Base-by-base conservation (phyloP, 2,888 invertebrate genomes). In the Lasioglossum zephyrum region DNA sequence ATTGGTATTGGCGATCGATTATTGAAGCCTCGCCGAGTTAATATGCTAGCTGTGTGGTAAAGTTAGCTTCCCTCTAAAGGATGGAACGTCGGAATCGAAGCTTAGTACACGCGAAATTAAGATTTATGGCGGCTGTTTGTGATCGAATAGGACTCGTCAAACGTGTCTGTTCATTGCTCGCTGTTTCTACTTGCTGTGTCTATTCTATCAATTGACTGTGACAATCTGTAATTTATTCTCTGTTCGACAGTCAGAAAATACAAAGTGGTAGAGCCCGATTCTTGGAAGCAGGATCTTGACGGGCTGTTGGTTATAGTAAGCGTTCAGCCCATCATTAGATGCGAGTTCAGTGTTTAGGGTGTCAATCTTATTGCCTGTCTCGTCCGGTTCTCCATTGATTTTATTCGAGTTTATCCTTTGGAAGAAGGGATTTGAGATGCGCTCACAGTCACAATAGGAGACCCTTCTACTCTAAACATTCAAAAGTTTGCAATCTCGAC, bases 131-230 rank as follows among this genome's bases (percentile, higher is more conserved):
- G 36, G 31, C 9, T 66, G 66, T 66, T 66, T 36, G 36, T 11
- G 73, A 73, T 41, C 22, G 73, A 73, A 44, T 63, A 63, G 31
- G 63, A 16, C 63, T 63, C 63, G 26, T 63, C 63, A 31, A 63
- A 63, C 63, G 63, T 63, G 63, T 63, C 63, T 63, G 63, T 63
- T 63, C 63, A 31, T 63, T 16, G 63, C 63, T 31, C 26, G 63
- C 4, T 63, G 63, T 63, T 63, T 31, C 31, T 31, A 26, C 63
- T 31, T 31, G 63, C 36, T 3, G 66, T 8, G 18, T 8, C 36
- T 36, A 66, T 36, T 66, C 66, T 22, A 18, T 8, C 66, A 22
- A 66, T 36, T 31, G 66, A 66, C 16, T 36, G 66, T 36, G 66
- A 66, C 36, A 66, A 66, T 66, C 36, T 36, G 9, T 36, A 66